Conservation (phyloP, 2,888 invertebrate species). For the Noctua fimbriata region DNA sequence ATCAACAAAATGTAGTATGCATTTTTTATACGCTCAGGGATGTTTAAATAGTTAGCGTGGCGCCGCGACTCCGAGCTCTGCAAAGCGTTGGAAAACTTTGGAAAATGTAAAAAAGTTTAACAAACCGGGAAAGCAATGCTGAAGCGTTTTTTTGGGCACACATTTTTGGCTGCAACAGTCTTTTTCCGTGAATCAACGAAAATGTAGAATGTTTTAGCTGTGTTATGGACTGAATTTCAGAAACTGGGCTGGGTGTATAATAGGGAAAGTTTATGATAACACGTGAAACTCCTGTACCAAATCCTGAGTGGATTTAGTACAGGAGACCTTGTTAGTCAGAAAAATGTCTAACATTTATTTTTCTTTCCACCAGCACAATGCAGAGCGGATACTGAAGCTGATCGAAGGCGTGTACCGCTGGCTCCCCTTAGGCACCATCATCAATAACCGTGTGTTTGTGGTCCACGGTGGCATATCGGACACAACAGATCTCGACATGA, state of each 20-base stretch:
- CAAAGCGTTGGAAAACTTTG: slow-evolving; percentile 22
- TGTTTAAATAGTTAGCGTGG: slow-evolving; percentile 36
- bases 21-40: slow-evolving; percentile 26
- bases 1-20: slow-evolving; percentile 19
- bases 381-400: slow-evolving; percentile 94
- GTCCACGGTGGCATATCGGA: slow-evolving; percentile 98
- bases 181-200: slow-evolving; percentile 1
- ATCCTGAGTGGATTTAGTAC: too few species aligned
- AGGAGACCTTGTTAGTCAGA: neutral
- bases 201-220: neutral
- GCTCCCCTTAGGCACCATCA: slow-evolving; percentile 97
- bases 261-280: neutral
- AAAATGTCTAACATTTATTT: neutral
- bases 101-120: slow-evolving; percentile 29
- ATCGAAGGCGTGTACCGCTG: slow-evolving; percentile 98
- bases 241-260: neutral
- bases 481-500: slow-evolving; percentile 95
- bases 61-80: slow-evolving; percentile 3
- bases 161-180: neutral
- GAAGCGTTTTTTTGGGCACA: slow-evolving; percentile 13
- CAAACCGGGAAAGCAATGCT: neutral
- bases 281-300: neutral
- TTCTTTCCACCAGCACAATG: slow-evolving; percentile 91
- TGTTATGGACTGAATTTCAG: neutral
- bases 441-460: slow-evolving; percentile 97